Evolutionary conservation across 2,113 vertebrate species (phyloP).

Genomic region (Chauna torquata): DNA sequence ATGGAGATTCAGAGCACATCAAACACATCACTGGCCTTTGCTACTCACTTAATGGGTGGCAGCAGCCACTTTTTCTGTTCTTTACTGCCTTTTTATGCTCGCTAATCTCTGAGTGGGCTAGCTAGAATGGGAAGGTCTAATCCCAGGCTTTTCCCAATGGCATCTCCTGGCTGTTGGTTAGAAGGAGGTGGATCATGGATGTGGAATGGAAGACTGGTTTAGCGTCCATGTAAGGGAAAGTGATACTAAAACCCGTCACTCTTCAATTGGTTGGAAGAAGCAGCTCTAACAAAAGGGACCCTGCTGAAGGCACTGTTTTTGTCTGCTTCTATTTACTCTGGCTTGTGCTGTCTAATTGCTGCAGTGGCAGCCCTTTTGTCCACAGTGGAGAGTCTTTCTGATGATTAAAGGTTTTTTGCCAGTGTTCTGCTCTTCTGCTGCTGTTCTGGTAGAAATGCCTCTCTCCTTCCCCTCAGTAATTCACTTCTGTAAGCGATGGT

Average conservation of each 20-base stretch:
- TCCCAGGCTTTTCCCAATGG: neutral
- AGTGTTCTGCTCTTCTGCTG: neutral
- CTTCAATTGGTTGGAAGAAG: neutral
- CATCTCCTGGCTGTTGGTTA: neutral
- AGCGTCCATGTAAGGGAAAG: neutral
- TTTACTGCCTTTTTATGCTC: neutral
- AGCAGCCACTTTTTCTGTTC: neutral
- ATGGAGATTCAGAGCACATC: neutral
- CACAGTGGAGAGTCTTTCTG: neutral
- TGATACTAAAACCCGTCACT: neutral
- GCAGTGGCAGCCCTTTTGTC: neutral
- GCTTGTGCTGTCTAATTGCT: neutral
- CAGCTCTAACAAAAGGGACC: neutral
- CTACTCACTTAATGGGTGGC: neutral
- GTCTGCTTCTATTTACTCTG: neutral
- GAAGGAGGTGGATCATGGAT: neutral
- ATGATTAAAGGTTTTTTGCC: neutral
- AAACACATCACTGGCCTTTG: neutral
- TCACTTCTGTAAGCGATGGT: too few relatives aligned
- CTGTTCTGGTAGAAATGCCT: neutral
- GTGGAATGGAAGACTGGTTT: neutral
- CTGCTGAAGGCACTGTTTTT: neutral
- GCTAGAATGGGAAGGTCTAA: neutral
- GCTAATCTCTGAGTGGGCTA: neutral
- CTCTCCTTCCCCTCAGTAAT: neutral